These are phyloP conservation scores for Orthosia incerta DNA, from an alignment of 2,888 invertebrate genomes.

Conservation along the genomic window DNA sequence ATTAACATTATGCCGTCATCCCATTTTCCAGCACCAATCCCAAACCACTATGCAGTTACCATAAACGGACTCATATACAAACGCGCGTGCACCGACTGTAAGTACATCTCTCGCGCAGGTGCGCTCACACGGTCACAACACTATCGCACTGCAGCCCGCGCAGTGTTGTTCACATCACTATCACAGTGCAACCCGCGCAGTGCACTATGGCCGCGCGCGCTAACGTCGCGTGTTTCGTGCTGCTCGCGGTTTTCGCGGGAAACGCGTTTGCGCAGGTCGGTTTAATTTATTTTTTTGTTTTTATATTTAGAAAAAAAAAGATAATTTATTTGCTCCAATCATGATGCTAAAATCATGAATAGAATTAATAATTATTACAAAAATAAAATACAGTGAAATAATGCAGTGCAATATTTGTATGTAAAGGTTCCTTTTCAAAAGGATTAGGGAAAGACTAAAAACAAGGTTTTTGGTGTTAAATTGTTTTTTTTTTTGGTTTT, in stretches of 20 bases:
- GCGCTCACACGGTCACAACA: constrained; percentile 35
- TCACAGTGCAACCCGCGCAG: constrained; percentile 58
- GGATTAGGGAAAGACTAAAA: no score
- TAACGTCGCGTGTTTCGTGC: constrained; percentile 70
- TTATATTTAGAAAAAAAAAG: no score
- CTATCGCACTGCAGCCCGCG: constrained; percentile 39
- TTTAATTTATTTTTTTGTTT: constrained; percentile 37
- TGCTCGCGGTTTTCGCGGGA: constrained; percentile 59
- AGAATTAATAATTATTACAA: no score
- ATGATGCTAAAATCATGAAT: no score
- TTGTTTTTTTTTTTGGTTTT: background rate
- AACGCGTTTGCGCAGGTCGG: constrained; percentile 75
- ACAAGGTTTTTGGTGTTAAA: background rate
- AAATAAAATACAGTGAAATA: background rate
- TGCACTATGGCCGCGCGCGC: constrained; percentile 78
- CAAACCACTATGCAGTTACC: constrained; percentile 18
- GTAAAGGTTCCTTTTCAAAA: background rate
- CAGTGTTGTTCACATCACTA: constrained; percentile 25
- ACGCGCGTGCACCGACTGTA: constrained; percentile 2
- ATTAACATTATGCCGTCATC: background rate
- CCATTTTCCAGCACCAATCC: background rate
- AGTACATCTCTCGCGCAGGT: constrained; percentile 38
- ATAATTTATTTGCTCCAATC: no score
- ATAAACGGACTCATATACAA: constrained; percentile 22
- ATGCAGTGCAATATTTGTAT: background rate